A percentile compares a stretch with the other conserved stretches of the same genome.
These are phyloP conservation scores for Catocala sponsa DNA, from an alignment of 2,888 invertebrate genomes.

Conservation along the genomic window DNA sequence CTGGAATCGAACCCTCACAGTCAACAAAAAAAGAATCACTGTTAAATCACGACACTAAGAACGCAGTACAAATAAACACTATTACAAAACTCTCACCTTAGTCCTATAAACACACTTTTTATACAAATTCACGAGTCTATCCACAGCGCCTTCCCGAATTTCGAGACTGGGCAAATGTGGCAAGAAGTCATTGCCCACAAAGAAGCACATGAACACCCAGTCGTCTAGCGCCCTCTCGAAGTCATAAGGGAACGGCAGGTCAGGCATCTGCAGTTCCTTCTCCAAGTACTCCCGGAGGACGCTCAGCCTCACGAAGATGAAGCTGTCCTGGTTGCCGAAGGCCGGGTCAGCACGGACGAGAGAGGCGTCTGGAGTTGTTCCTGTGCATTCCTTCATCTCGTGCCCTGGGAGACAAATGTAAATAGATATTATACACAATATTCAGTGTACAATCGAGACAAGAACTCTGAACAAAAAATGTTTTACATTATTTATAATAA, in stretches of 20 bases:
- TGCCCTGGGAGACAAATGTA: conserved; percentile 89
- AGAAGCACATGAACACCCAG: conserved; percentile 99
- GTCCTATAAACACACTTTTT: conserved; percentile 98
- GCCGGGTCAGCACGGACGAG: conserved; percentile 89
- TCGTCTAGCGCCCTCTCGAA: conserved; percentile 98
- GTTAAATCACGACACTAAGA: not conserved
- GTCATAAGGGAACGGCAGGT: conserved; percentile 97
- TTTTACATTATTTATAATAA: no score
- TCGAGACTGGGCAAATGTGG: conserved; percentile 99
- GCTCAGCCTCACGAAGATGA: conserved; percentile 97
- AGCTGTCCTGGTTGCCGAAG: conserved; percentile 93
- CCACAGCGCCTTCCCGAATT: conserved; percentile 98
- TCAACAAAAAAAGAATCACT: no score
- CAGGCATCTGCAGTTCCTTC: conserved; percentile 95
- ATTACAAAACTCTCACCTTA: conserved; percentile 86
- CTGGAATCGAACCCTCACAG: no score
- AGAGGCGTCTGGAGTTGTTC: conserved; percentile 89
- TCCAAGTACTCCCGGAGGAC: conserved; percentile 98
- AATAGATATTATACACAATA: not conserved
- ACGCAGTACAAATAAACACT: not conserved
- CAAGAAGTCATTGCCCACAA: conserved; percentile 99
- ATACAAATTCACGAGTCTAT: conserved; percentile 96
- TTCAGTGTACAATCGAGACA: no score
- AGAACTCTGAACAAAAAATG: no score
- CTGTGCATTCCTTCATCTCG: conserved; percentile 97